Percentiles rank a stretch among this genome's conserved stretches.
phyloP scores from a whole-genome alignment of 2,797 vertebrate species.

The Siniperca undulata region DNA sequence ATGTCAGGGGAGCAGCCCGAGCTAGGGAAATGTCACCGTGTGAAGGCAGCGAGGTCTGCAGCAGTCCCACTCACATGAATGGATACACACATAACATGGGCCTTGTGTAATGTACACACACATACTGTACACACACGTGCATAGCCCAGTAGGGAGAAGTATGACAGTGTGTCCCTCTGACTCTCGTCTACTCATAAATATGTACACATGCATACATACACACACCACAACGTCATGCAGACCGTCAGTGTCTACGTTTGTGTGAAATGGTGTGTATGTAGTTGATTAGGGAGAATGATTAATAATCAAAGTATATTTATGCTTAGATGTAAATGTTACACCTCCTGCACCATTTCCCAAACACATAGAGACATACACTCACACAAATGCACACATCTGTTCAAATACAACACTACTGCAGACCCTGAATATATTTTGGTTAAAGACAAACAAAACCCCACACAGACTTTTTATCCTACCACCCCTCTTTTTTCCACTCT shows the following conservation, averaged over 20 bases:
- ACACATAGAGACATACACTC: neutral
- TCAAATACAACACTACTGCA: neutral
- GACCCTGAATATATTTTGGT: conserved; percentile 35
- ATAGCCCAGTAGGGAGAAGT: neutral
- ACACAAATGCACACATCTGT: neutral
- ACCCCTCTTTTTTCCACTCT: conserved; percentile 56
- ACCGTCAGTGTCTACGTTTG: neutral
- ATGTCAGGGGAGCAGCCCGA: conserved; percentile 82
- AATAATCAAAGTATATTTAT: neutral
- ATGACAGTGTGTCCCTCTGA: conserved; percentile 11
- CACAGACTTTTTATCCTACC: conserved; percentile 64
- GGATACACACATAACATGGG: conserved; percentile 18
- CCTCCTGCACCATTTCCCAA: neutral
- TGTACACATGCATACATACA: neutral
- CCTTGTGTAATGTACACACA: conserved; percentile 10
- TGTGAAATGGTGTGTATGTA: neutral
- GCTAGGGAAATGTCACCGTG: conserved; percentile 84
- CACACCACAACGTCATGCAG: neutral
- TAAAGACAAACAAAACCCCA: conserved; percentile 60
- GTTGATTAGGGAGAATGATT: neutral
- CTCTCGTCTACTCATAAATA: neutral
- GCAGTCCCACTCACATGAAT: conserved; percentile 34
- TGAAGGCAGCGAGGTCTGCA: conserved; percentile 56
- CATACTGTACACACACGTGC: conserved; percentile 16
- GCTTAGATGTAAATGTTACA: conserved; percentile 19